These are phyloP conservation scores for Crax fasciolata DNA, from an alignment of 2,797 vertebrate genomes.

Conservation along the genomic window DNA sequence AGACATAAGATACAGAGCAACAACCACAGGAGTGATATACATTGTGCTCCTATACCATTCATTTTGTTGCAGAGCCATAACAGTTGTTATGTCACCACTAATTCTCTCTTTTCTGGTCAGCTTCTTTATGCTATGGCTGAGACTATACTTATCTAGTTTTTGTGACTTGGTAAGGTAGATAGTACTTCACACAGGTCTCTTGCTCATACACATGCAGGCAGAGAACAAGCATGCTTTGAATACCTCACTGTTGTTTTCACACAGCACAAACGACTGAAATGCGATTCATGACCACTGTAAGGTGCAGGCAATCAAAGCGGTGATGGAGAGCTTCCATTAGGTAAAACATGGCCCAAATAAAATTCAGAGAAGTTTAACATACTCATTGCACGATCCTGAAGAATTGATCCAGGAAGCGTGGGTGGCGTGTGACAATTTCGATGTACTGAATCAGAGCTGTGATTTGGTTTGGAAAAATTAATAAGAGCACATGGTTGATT, in stretches of 20 bases:
- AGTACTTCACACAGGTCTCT: not conserved
- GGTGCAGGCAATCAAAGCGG: not conserved
- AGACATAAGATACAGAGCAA: not conserved
- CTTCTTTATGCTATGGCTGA: not conserved
- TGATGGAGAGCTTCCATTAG: not conserved
- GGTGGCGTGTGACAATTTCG: not conserved
- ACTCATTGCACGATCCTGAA: slow-evolving; percentile 15
- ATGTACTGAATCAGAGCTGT: not conserved
- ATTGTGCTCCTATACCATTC: not conserved
- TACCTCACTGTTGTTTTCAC: not conserved
- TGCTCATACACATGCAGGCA: not conserved
- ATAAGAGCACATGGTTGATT: not conserved
- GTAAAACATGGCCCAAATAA: slow-evolving; percentile 30
- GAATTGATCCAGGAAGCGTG: slow-evolving; percentile 9
- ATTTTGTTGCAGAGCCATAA: not conserved
- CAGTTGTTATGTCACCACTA: not conserved
- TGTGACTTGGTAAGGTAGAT: not conserved
- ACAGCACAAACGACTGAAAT: not conserved
- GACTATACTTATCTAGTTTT: not conserved
- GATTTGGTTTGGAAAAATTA: slow-evolving; percentile 26
- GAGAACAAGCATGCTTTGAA: not conserved
- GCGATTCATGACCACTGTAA: not conserved
- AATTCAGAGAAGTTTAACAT: slow-evolving; percentile 31
- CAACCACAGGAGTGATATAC: not conserved
- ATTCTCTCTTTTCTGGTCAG: slow-evolving; percentile 10